These are phyloP conservation scores for Hydrolagus colliei DNA, from an alignment of 2,797 vertebrate species.

Conservation along the genomic window DNA sequence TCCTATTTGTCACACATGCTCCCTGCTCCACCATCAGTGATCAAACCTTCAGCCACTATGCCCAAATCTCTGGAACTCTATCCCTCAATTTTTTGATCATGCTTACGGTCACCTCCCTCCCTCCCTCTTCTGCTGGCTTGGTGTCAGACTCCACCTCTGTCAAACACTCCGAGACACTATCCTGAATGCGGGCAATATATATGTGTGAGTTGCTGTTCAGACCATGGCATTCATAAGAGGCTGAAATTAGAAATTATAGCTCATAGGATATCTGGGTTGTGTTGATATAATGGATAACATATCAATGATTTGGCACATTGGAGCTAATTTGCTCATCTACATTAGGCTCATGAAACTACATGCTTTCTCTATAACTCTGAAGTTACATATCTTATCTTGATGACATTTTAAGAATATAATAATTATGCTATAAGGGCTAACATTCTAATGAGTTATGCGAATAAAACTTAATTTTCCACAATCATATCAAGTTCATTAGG, in stretches of 20 bases:
- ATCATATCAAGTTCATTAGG: not conserved
- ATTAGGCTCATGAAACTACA: not conserved
- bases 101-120: no score
- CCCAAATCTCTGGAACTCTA: no score
- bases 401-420: not conserved
- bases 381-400: not conserved
- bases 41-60: no score
- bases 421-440: not conserved
- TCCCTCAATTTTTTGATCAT: no score
- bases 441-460: not conserved
- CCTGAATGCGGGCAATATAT: no score
- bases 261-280: not conserved
- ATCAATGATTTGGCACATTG: not conserved
- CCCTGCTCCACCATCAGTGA: no score
- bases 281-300: not conserved
- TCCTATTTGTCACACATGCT: no score
- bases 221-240: not conserved
- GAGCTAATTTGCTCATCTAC: not conserved
- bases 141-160: no score
- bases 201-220: not conserved
- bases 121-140: no score
- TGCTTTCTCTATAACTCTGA: not conserved
- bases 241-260: not conserved
- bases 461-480: not conserved
- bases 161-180: no score